Evolutionary conservation across 2,888 invertebrate genomes (phyloP).

Genomic region (Macrosiphum euphorbiae): DNA sequence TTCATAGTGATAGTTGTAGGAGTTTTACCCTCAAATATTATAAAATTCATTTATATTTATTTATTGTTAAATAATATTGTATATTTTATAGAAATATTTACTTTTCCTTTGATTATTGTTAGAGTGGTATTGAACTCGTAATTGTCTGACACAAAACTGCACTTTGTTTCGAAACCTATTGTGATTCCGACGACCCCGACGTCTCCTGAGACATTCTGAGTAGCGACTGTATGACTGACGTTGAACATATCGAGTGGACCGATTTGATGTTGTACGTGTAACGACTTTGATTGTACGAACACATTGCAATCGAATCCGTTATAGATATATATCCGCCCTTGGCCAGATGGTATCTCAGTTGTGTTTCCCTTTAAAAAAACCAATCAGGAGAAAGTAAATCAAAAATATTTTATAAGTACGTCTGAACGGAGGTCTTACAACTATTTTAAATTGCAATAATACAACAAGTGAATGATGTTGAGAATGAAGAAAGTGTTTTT

Average conservation of each 20-base stretch:
- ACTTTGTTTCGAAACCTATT: slow-evolving; percentile 20
- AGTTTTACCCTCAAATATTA: too few species aligned
- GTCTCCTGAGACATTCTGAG: background rate
- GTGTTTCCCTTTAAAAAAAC: slow-evolving; percentile 17
- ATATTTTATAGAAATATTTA: background rate
- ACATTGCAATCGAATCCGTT: slow-evolving; percentile 48
- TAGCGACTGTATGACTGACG: background rate
- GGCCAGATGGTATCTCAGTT: background rate
- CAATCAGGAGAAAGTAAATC: background rate
- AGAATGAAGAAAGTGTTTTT: too few species aligned
- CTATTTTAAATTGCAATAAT: slow-evolving; percentile 71
- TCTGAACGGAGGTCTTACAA: slow-evolving; percentile 68
- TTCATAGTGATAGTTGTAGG: too few species aligned
- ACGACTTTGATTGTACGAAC: background rate
- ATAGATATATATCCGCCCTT: slow-evolving; percentile 42
- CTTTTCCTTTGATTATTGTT: slow-evolving; percentile 13
- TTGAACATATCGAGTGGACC: background rate
- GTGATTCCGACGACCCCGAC: background rate
- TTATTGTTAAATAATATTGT: too few species aligned
- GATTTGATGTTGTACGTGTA: background rate
- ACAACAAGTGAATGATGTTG: too few species aligned
- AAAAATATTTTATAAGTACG: too few species aligned
- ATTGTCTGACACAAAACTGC: background rate
- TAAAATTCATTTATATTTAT: too few species aligned
- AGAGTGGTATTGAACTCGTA: background rate